Percentiles rank a stretch among this genome's conserved stretches.
These are phyloP conservation scores for Drosophila rhopaloa DNA, from an alignment of 1,140 invertebrate species.

Conservation along the genomic window DNA sequence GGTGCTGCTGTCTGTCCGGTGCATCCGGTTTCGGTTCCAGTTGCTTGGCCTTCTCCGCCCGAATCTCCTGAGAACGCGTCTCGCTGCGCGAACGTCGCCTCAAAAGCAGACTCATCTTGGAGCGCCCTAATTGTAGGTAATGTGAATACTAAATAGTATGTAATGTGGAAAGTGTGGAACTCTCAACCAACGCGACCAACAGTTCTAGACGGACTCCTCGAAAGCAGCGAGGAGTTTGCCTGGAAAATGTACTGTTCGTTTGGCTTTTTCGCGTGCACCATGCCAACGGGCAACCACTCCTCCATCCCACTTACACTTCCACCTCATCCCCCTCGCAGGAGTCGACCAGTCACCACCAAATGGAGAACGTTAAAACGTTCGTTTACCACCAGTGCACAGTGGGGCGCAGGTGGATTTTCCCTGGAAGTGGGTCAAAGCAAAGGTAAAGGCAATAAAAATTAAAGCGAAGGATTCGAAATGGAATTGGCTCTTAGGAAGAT, in stretches of 20 bases:
- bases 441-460: not conserved
- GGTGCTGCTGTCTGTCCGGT: conserved; percentile 9
- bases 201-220: conserved; percentile 19
- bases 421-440: conserved; percentile 18
- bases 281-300: conserved; percentile 55
- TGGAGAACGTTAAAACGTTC: conserved; percentile 30
- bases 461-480: not conserved
- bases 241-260: conserved; percentile 66
- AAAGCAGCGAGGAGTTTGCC: conserved; percentile 10
- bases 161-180: not conserved
- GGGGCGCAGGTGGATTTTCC: conserved; percentile 16
- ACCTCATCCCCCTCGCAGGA: conserved; percentile 9
- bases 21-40: conserved; percentile 6
- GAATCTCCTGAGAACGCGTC: conserved; percentile 49
- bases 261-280: conserved; percentile 78
- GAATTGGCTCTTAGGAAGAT: conserved; percentile 3
- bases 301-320: not conserved
- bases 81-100: conserved; percentile 75
- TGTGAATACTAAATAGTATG: not conserved
- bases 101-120: conserved; percentile 66
- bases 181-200: conserved; percentile 31
- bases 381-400: conserved; percentile 24
- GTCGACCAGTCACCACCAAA: conserved; percentile 41
- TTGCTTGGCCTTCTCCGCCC: conserved; percentile 27
- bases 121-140: not conserved